Conservation (phyloP, 1,140 invertebrate genomes). For the Colletes latitarsis region DNA sequence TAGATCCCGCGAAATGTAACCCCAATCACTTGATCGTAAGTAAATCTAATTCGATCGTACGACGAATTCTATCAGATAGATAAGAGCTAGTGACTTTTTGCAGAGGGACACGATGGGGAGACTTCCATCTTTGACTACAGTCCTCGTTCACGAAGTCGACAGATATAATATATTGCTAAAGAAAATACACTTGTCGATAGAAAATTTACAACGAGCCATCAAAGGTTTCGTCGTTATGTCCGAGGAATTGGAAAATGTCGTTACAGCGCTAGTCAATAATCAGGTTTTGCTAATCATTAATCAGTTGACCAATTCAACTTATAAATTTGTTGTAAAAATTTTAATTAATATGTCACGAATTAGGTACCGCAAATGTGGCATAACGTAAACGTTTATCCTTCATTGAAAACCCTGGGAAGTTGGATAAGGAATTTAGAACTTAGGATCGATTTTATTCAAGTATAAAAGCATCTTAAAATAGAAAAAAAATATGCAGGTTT, state of each 20-base stretch:
- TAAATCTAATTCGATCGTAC: neutral
- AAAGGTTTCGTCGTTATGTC: constrained; percentile 94
- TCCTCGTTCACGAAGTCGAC: constrained; percentile 92
- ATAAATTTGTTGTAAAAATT: neutral
- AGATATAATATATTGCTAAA: constrained; percentile 90
- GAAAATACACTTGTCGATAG: constrained; percentile 87
- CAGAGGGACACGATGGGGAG: constrained; percentile 86
- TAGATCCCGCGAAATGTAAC: constrained; percentile 83
- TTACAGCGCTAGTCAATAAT: constrained; percentile 89
- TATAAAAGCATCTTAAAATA: constrained; percentile 61
- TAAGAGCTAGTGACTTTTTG: neutral
- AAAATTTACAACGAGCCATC: constrained; percentile 91
- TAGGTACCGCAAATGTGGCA: constrained; percentile 91
- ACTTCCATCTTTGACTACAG: constrained; percentile 90
- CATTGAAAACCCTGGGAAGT: constrained; percentile 90
- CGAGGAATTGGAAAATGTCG: constrained; percentile 90
- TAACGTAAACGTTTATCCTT: constrained; percentile 89
- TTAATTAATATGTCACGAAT: neutral
- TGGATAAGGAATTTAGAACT: constrained; percentile 91
- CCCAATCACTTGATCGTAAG: constrained; percentile 81
- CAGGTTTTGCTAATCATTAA: constrained; percentile 76
- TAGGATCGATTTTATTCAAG: constrained; percentile 89
- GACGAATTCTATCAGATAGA: neutral
- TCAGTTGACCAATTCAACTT: neutral
- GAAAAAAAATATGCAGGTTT: neutral